A percentile compares a stretch with the other conserved stretches of the same genome.
These are phyloP conservation scores for Cynopterus brachyotis DNA, from an alignment of 2,113 vertebrate species.

Conservation along the genomic window DNA sequence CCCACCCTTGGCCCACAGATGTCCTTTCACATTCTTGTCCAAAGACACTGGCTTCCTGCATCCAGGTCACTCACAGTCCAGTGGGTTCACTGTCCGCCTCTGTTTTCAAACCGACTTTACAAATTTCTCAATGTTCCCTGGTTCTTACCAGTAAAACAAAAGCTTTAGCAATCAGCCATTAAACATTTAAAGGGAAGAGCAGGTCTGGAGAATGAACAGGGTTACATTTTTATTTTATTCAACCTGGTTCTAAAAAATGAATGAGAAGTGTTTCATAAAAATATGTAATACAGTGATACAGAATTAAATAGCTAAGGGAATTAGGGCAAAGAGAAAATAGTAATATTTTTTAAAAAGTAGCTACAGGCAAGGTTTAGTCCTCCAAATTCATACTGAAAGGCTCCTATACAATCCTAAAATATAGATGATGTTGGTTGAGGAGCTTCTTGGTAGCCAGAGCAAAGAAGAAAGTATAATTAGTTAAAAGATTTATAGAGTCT, in stretches of 20 bases:
- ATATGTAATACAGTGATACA: not conserved
- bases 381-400: not conserved
- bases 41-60: not conserved
- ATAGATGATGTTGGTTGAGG: not conserved
- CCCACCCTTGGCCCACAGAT: not conserved
- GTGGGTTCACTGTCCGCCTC: not conserved
- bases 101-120: not conserved
- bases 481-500: not conserved
- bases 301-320: not conserved
- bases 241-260: not conserved
- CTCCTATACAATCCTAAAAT: not conserved
- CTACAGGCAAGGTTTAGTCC: not conserved
- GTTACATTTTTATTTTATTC: not conserved
- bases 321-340: not conserved
- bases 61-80: fast-evolving
- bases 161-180: not conserved
- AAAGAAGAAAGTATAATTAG: not conserved
- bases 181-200: not conserved
- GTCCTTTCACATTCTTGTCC: not conserved
- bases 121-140: not conserved
- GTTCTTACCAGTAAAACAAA: not conserved
- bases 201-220: not conserved
- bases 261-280: not conserved
- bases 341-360: not conserved
- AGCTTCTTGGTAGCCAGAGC: not conserved